Conservation (phyloP, 2,113 vertebrate species). For the Myiagra hebetior region DNA sequence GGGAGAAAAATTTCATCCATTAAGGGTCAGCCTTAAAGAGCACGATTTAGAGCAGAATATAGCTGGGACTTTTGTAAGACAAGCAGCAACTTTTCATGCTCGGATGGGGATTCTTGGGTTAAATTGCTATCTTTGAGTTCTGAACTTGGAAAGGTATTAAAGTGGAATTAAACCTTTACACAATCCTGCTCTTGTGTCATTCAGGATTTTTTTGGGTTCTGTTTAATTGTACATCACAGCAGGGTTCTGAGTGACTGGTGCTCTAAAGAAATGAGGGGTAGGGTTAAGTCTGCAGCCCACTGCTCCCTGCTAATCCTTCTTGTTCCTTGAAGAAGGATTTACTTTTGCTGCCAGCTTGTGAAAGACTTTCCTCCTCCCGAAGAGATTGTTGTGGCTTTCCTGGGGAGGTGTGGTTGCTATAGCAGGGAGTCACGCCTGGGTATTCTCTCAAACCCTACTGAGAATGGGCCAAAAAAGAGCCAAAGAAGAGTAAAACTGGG, state of each 20-base stretch:
- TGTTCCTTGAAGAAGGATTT: slow-evolving; percentile 95
- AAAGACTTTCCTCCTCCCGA: slow-evolving; percentile 86
- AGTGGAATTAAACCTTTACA: slow-evolving; percentile 84
- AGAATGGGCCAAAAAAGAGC: slow-evolving; percentile 80
- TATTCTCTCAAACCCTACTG: slow-evolving; percentile 83
- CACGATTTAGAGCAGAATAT: slow-evolving; percentile 20
- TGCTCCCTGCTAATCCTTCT: slow-evolving; percentile 91
- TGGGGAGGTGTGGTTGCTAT: slow-evolving; percentile 93
- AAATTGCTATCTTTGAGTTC: slow-evolving; percentile 89
- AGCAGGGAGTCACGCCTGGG: slow-evolving; percentile 89
- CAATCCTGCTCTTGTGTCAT: slow-evolving; percentile 77
- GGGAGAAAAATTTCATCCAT: neutral
- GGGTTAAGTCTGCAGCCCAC: slow-evolving; percentile 90
- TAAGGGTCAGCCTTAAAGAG: slow-evolving; percentile 15
- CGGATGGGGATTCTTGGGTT: slow-evolving; percentile 70
- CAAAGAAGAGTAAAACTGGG: slow-evolving; percentile 83
- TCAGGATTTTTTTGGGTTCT: slow-evolving; percentile 75
- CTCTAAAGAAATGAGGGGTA: slow-evolving; percentile 88
- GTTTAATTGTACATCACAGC: slow-evolving; percentile 90
- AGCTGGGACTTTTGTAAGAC: slow-evolving; percentile 36
- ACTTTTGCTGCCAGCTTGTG: slow-evolving; percentile 88
- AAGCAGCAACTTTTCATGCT: slow-evolving; percentile 61
- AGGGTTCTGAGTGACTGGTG: slow-evolving; percentile 88
- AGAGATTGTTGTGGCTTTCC: slow-evolving; percentile 88
- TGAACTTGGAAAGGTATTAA: slow-evolving; percentile 96